A percentile compares a stretch with the other conserved stretches of the same genome.
phyloP scores from a whole-genome alignment of 64 coral and sea anemone genomes.

The Porites lutea region DNA sequence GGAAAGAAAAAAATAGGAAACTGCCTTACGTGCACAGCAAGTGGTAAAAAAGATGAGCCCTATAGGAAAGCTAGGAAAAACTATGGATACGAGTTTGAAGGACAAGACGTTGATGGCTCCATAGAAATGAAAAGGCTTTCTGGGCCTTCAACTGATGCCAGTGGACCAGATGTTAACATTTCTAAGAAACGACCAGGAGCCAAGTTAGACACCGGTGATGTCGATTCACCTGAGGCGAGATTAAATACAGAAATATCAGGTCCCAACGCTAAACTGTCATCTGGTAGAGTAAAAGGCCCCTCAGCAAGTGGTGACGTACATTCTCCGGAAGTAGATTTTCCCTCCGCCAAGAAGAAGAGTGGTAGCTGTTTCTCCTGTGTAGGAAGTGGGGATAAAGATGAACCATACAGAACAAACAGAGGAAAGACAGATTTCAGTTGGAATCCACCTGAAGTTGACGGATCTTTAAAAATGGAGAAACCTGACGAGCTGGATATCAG shows the following conservation, averaged over 20 bases:
- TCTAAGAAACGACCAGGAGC: neutral
- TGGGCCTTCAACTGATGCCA: neutral
- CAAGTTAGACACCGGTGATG: no score
- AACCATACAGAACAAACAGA: conserved; percentile 11
- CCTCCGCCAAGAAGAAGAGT: conserved; percentile 19
- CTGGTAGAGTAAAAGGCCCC: neutral
- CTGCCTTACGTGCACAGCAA: conserved; percentile 3
- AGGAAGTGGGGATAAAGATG: neutral
- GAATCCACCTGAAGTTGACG: conserved; percentile 2
- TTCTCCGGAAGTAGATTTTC: neutral
- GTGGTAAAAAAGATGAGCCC: conserved; percentile 12
- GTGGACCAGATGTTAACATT: neutral
- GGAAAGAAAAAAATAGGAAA: conserved; percentile 3
- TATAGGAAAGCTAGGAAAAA: neutral
- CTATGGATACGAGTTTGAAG: neutral
- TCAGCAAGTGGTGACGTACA: neutral
- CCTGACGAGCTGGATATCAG: neutral
- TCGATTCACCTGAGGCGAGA: neutral
- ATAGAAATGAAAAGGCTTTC: conserved; percentile 13
- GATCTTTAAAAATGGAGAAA: neutral
- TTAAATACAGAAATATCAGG: neutral
- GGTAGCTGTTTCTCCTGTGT: conserved; percentile 14
- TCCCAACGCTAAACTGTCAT: neutral
- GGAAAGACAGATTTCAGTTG: neutral
- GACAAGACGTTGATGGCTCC: neutral